phyloP scores from a whole-genome alignment of 2,888 invertebrate species.

The Villa cingulata region DNA sequence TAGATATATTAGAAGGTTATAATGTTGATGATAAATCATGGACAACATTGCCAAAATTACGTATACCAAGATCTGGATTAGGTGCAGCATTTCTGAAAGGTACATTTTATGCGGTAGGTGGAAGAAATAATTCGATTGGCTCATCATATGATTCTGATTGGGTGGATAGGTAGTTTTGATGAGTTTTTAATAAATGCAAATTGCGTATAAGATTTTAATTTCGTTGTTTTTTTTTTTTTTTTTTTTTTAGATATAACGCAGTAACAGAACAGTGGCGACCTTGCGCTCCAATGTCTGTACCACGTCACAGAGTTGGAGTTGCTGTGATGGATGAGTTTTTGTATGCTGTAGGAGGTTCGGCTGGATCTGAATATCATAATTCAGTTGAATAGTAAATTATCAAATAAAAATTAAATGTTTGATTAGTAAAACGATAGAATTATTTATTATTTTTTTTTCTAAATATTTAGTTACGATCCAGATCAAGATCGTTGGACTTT shows the following conservation, averaged over 20 bases:
- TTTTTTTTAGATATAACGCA: slow-evolving; percentile 57
- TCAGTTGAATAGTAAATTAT: slow-evolving; percentile 82
- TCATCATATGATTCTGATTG: slow-evolving; percentile 77
- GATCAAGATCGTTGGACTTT: slow-evolving; percentile 69
- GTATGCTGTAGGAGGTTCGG: slow-evolving; percentile 86
- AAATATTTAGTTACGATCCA: slow-evolving; percentile 76
- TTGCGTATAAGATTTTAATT: no score
- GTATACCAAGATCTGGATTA: slow-evolving; percentile 75
- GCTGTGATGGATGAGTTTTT: slow-evolving; percentile 87
- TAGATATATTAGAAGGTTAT: slow-evolving; percentile 78
- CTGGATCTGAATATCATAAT: slow-evolving; percentile 71
- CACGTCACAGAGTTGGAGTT: slow-evolving; percentile 78
- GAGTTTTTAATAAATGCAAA: no score
- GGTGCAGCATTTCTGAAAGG: slow-evolving; percentile 79
- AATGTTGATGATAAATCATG: slow-evolving; percentile 77
- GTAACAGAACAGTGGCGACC: slow-evolving; percentile 73
- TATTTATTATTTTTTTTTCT: slow-evolving; percentile 15
- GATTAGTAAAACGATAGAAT: neutral
- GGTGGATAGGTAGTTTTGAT: slow-evolving; percentile 46
- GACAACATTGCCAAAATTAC: slow-evolving; percentile 67
- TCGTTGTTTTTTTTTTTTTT: neutral
- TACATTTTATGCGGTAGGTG: slow-evolving; percentile 83
- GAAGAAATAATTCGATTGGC: slow-evolving; percentile 79
- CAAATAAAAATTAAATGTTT: slow-evolving; percentile 10
- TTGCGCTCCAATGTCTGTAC: slow-evolving; percentile 75